phyloP scores from a whole-genome alignment of 2,113 vertebrate species.

The Barbus barbus region DNA sequence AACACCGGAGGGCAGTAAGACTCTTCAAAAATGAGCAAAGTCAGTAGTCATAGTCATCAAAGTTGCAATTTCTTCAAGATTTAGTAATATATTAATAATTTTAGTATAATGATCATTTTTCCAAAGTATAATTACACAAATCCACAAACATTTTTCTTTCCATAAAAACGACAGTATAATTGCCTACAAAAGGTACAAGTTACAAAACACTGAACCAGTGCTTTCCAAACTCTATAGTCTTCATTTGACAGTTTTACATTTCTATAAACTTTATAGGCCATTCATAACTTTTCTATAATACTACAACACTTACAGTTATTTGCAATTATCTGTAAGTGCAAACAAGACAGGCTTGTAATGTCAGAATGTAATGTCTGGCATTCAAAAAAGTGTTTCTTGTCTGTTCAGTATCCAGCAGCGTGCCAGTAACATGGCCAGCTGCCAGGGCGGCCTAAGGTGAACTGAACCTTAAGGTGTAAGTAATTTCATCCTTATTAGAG shows the following conservation, averaged over 20 bases:
- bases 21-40: not conserved
- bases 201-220: not conserved
- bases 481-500: constrained; percentile 39
- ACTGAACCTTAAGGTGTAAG: constrained; percentile 29
- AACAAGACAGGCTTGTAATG: not conserved
- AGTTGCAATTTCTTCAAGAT: not conserved
- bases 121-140: not conserved
- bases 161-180: not conserved
- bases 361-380: not conserved
- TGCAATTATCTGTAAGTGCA: not conserved
- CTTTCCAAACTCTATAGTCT: not conserved
- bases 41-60: not conserved
- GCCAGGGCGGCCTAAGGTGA: constrained; percentile 8
- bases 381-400: constrained; percentile 5
- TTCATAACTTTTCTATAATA: not conserved
- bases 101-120: not conserved
- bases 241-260: constrained; percentile 7
- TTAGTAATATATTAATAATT: not conserved
- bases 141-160: not conserved
- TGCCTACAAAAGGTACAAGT: not conserved
- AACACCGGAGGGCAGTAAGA: constrained; percentile 65
- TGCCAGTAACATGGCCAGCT: not conserved
- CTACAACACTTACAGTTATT: not conserved
- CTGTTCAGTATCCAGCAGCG: not conserved
- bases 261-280: not conserved